A percentile compares a stretch with the other conserved stretches of the same genome.
Conservation (phyloP, 2,888 invertebrate species). For the Papilio gigon region DNA sequence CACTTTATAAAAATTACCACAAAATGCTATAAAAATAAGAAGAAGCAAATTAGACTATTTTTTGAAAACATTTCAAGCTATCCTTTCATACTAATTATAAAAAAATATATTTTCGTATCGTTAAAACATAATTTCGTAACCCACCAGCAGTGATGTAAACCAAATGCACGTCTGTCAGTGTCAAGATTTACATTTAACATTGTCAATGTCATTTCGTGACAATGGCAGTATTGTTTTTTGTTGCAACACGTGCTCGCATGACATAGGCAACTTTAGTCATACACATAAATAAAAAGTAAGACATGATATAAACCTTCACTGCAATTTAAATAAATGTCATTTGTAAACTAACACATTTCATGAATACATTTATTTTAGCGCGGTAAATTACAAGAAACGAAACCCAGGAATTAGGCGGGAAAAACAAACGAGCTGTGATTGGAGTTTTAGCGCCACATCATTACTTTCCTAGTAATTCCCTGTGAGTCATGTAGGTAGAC, state of each 20-base stretch:
- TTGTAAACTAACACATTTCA: neutral
- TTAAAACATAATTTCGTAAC: constrained; percentile 29
- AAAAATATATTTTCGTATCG: constrained; percentile 6
- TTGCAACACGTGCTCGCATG: neutral
- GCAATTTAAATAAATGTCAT: neutral
- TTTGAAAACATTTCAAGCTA: constrained; percentile 9
- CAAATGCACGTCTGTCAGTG: constrained; percentile 23
- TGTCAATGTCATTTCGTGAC: constrained; percentile 28
- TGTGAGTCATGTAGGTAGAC: too few species aligned
- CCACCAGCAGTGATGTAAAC: constrained; percentile 19
- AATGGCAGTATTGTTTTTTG: neutral
- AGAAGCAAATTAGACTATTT: neutral
- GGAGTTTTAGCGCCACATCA: neutral
- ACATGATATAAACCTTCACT: neutral
- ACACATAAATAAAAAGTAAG: neutral
- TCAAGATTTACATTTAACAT: constrained; percentile 26
- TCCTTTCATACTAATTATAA: neutral
- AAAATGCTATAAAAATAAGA: constrained; percentile 3
- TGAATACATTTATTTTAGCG: neutral
- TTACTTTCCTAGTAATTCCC: neutral
- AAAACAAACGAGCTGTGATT: neutral
- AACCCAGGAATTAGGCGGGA: neutral
- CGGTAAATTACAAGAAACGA: neutral
- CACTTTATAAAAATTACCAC: constrained; percentile 41
- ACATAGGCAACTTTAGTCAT: neutral